Evolutionary conservation across 1,140 invertebrate genomes (phyloP), one percentile per base, ranked within the genome.

Genomic region (Druon quercuslanigerum): DNA sequence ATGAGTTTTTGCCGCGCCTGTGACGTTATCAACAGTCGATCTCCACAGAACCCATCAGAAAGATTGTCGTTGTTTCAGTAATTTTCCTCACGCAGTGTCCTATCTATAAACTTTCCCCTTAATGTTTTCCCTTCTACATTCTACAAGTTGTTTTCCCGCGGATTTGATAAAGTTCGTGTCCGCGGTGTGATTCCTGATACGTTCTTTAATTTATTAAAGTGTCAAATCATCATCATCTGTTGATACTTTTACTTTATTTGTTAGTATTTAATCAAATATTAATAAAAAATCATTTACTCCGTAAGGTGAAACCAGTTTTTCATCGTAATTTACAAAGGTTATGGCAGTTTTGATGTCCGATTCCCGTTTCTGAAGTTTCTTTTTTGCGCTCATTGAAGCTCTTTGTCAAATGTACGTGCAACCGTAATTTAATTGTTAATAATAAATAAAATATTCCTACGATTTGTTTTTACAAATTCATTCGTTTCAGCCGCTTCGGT

Each of bases 1-100:
- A 86, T 51, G 82, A 77, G 50, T 93, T 92, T 83, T 90, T 92
- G 33, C 93, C 93, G 16, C 89, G 88, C 75, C 93, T 93, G 85
- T 93, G 92, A 13, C 92, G 93, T n/a, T 93, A 93, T 46, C 79
- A 90, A 90, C 82, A 92, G 91, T 72, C 72, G 82, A 71, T 73
- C 54, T 0, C 33, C 6, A n/a, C 75, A 50, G 14, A 71, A 51
- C 40, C 40, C 7, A 75, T 51, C 74, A 16, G 81, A 77, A 16
- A 70, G 70, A 70, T 52, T 51, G 40, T 50, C 50, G 73, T 16
- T 3, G n/a, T 0, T 3, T 19, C 54, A 46, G 7, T 19, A 2
- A 66, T 66, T 73, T 73, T 73, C 19, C 50, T 13, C 20, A 40
- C 13, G 6, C 8, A 73, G 50, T 20, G 7, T 33, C 11, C n/a